phyloP scores from a whole-genome alignment of 2,888 invertebrate genomes.

The Parnassius apollo region DNA sequence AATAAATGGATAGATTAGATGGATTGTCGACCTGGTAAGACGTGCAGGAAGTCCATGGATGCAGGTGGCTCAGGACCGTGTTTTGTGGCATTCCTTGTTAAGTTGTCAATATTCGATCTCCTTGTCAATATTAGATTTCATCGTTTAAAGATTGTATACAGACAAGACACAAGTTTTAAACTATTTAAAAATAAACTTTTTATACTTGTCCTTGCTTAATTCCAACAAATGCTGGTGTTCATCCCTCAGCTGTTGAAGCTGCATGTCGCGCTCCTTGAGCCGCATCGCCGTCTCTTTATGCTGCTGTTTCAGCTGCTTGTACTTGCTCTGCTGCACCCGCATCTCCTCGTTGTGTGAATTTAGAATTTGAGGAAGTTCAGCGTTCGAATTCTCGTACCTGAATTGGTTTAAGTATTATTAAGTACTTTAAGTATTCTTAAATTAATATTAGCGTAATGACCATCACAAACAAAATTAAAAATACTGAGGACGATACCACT shows the following conservation, averaged over 20 bases:
- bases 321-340: slow-evolving; percentile 85
- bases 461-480: too few relatives aligned
- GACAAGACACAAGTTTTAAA: too few relatives aligned
- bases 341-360: slow-evolving; percentile 90
- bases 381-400: slow-evolving; percentile 88
- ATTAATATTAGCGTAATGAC: too few relatives aligned
- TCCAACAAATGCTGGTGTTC: slow-evolving; percentile 86
- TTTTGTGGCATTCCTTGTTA: too few relatives aligned
- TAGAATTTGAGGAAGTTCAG: slow-evolving; percentile 88
- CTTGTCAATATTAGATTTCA: too few relatives aligned
- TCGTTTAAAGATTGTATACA: background rate
- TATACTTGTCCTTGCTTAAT: slow-evolving; percentile 85
- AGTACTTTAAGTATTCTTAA: background rate
- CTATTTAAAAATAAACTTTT: background rate
- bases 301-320: slow-evolving; percentile 84
- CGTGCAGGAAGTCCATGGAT: too few relatives aligned
- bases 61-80: too few relatives aligned
- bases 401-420: slow-evolving; percentile 6
- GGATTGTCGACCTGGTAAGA: too few relatives aligned
- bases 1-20: too few relatives aligned
- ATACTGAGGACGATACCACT: too few relatives aligned
- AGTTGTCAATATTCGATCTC: too few relatives aligned
- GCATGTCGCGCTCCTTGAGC: slow-evolving; percentile 85
- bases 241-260: slow-evolving; percentile 83
- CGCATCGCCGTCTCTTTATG: slow-evolving; percentile 83